Evolutionary conservation across 2,888 invertebrate genomes (phyloP), one percentile per base, ranked within the genome.

Genomic region (Ptilodon capucinus): DNA sequence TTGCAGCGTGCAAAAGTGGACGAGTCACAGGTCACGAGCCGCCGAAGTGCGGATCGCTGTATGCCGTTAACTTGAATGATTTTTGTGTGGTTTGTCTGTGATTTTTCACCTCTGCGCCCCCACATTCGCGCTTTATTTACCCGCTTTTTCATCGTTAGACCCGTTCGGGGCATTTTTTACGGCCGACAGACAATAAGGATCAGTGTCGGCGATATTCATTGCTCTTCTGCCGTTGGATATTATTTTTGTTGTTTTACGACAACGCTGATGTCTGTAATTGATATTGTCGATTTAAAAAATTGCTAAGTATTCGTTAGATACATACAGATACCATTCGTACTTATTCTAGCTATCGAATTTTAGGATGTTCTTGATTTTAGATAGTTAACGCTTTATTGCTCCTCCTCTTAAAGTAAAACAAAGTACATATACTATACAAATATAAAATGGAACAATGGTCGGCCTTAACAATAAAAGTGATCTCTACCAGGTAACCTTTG

Each of bases 61-160:
- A 81, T 68, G 74, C 74, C 76, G 83, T 82, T 83, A 83, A 79
- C 76, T 80, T 81, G 81, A 84, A 77, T 81, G 81, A 84, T 83
- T 80, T 73, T 71, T 71, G 71, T 76, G 76, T 71, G 81, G 79
- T 80, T 80, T 81, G 80, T 78, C 74, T 64, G 75, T 70, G 71
- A 78, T 78, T 76, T 81, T 79, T 81, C 76, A 80, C 76, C 66
- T 79, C 65, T 68, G 61, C 48, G 51, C 59, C 64, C 61, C 56
- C 35, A 35, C 9, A 35, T 57, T 67, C 60, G 57, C 60, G 57
- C 54, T 76, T 75, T 75, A 74, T 74, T 74, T 66, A 60, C 62
- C 40, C 56, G 36, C 52, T 56, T 62, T 64, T 54, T 56, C 53
- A 58, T 45, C 45, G 48, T 48, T 44, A 17, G 19, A 47, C 60